Base-by-base conservation (phyloP, 2,797 vertebrate species). In the Schizopygopsis pylzovi region DNA sequence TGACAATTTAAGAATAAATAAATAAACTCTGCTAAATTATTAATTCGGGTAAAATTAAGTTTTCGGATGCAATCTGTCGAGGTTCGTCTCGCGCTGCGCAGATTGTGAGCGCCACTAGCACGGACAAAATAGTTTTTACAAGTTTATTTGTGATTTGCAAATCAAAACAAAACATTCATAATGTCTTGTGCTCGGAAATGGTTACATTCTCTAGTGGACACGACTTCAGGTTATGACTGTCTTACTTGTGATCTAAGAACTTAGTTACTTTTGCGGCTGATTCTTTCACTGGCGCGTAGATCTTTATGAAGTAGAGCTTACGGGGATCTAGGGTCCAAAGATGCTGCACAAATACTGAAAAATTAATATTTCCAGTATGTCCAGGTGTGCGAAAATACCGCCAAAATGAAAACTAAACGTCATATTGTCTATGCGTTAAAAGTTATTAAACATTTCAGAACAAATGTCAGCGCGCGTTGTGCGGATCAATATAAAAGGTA, bases 401-500 rank as follows among this genome's bases (percentile, higher is more conserved):
- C 63, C 61, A 10, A 41, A 20, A 41, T 16, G 10, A 7, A 77
- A 77, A 56, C 4, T n/a, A 33, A 13, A 37, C 52, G 37, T 56
- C n/a, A 41, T 61, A 1, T 79, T 79, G 22, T 43, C 8, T 8
- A 25, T 61, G 8, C 2, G 39, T 37, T 61, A 18, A 79, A 79
- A 28, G 77, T 79, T 79, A 45, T 45, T 28, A 18, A 79, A 63
- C n/a, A 59, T 59, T 63, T 79, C n/a, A 28, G n/a, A 79, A 79
- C 56, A 63, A 25, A 59, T 59, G 22, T 13, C 37, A 59, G 37
- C 12, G 22, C 76, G 37, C 76, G 54, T 3, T 78, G 2, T 37
- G 6, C 4, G 73, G 33, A 41, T 25, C 56, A 43, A 43, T 59
- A 43, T 41, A 25, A 78, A 59, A 13, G 13, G 22, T 78, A 28